Evolutionary conservation across 2,113 vertebrate genomes (phyloP), one percentile per base, ranked within the genome.

Genomic region (Cynoglossus semilaevis): DNA sequence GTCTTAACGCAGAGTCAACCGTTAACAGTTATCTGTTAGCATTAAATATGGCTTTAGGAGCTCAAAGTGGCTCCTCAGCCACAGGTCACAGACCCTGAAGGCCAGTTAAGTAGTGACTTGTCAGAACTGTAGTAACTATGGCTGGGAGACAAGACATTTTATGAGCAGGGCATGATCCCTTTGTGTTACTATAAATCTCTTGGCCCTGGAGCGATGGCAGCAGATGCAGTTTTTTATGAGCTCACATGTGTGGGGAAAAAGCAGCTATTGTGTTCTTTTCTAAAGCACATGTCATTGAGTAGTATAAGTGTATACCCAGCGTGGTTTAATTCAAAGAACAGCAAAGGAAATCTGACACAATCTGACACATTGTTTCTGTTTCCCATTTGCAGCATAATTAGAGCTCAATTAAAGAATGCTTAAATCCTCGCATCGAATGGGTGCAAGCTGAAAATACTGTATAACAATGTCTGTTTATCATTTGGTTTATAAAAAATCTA

Each of bases 371-470:
- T n/a, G 9, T 67, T 40, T 51, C 47, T 61, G 65, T 70, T 82
- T 67, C 70, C 64, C 73, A 77, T 83, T 72, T 72, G 56, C 48
- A 17, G 51, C 43, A 63, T 76, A 78, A 84, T 85, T 61, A 71
- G 64, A 77, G 74, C 51, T 63, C 52, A 80, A 79, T 81, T 68
- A 67, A 51, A 64, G 63, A 77, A 66, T 17, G 38, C 51, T 63
- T 46, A 58, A 63, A 71, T 67, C 71, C 77, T 38, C 60, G n/a
- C n/a, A n/a, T n/a, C n/a, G n/a, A n/a, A n/a, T n/a, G n/a, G n/a
- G n/a, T n/a, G n/a, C n/a, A n/a, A n/a, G n/a, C n/a, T n/a, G n/a
- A n/a, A n/a, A n/a, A n/a, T n/a, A n/a, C n/a, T n/a, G n/a, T n/a
- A n/a, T n/a, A n/a, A n/a, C n/a, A n/a, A n/a, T n/a, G n/a, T n/a